These are phyloP conservation scores for Sebastes schlegelii DNA, from an alignment of 2,113 vertebrate species.

Conservation along the genomic window DNA sequence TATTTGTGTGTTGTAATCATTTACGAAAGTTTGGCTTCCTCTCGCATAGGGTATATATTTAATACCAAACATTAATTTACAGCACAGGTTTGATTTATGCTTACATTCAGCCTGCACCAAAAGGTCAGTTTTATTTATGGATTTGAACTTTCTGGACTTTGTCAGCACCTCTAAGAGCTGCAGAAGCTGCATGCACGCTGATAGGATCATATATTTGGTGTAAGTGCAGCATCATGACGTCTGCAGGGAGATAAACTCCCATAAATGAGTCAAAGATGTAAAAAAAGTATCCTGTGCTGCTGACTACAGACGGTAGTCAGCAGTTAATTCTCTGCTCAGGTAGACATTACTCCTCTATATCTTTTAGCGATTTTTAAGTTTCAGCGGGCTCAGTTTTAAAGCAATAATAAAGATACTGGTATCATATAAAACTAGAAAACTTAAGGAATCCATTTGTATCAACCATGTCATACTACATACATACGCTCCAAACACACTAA, in stretches of 20 bases:
- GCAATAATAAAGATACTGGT: too few species aligned
- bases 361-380: too few species aligned
- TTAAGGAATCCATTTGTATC: too few species aligned
- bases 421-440: too few species aligned
- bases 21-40: not conserved
- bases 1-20: not conserved
- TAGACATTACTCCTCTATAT: too few species aligned
- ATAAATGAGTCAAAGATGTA: slow-evolving; percentile 6
- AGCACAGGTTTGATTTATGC: not conserved
- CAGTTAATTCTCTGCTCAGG: too few species aligned
- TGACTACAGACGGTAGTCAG: too few species aligned
- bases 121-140: not conserved
- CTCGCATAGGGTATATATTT: not conserved
- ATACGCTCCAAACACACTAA: too few species aligned
- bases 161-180: not conserved
- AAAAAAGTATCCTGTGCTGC: not conserved
- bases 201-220: not conserved
- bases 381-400: too few species aligned
- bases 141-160: not conserved
- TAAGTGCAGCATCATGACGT: not conserved
- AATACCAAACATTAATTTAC: not conserved
- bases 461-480: too few species aligned
- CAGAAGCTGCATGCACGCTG: not conserved
- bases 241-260: not conserved
- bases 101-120: not conserved